Evolutionary conservation across 2,113 vertebrate genomes (phyloP).

Genomic region (Ceyx cyanopectus): DNA sequence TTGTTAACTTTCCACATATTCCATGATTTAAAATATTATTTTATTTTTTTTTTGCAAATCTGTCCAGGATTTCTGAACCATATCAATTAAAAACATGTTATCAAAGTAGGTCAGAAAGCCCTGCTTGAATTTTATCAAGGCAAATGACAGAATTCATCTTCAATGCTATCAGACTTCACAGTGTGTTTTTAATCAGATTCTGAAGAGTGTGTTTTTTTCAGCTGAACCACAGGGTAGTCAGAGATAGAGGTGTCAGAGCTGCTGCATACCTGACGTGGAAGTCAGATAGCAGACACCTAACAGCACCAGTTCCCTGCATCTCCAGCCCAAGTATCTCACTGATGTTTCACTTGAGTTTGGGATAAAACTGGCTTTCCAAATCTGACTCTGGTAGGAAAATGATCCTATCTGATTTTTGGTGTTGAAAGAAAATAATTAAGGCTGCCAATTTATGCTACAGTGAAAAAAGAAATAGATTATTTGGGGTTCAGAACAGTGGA

Average conservation of each 20-base stretch:
- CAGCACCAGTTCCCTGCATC: background rate
- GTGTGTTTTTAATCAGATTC: background rate
- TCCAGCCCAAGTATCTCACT: background rate
- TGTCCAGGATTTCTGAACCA: background rate
- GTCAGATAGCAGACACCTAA: background rate
- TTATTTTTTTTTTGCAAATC: background rate
- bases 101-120: background rate
- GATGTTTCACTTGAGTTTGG: background rate
- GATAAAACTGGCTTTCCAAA: constrained; percentile 9
- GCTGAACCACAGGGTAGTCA: background rate
- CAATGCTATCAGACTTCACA: background rate
- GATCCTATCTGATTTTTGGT: background rate
- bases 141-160: background rate
- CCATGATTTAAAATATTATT: background rate
- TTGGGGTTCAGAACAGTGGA: constrained; percentile 3
- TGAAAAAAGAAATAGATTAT: constrained; percentile 48
- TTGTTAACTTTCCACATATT: background rate
- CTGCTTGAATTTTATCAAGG: background rate
- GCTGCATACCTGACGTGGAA: background rate
- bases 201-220: background rate
- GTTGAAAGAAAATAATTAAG: background rate
- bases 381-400: background rate
- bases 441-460: background rate
- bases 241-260: background rate
- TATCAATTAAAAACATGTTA: background rate